These are phyloP conservation scores for Ctenochaetus hawaiiensis DNA, from an alignment of 2,797 vertebrate genomes.

Conservation along the genomic window DNA sequence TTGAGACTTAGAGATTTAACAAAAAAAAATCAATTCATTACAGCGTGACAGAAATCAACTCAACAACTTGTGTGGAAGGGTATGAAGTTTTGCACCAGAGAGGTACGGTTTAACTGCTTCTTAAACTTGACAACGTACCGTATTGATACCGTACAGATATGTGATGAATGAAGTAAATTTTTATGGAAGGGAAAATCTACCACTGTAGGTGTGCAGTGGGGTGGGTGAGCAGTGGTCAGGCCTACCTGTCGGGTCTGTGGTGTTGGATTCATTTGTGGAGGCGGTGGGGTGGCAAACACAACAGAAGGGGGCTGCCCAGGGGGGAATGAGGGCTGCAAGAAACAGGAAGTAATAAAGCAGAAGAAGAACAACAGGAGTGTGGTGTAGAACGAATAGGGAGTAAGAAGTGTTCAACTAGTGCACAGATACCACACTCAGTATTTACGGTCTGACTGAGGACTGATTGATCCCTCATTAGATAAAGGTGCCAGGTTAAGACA, in stretches of 20 bases:
- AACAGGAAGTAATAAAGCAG: constrained; percentile 46
- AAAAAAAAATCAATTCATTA: background rate
- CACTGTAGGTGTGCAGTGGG: background rate
- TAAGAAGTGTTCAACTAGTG: constrained; percentile 4
- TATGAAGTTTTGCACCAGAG: background rate
- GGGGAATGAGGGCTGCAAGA: constrained; percentile 90
- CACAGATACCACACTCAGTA: background rate
- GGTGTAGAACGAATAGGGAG: constrained; percentile 1
- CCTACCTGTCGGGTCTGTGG: constrained; percentile 95
- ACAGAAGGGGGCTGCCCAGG: constrained; percentile 92
- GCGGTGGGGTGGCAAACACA: constrained; percentile 92
- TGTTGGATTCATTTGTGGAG: constrained; percentile 97
- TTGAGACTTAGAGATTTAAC: background rate
- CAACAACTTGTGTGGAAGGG: background rate
- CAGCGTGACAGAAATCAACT: too few species aligned
- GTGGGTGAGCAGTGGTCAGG: constrained; percentile 12
- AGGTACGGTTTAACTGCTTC: background rate
- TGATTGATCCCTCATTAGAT: too few species aligned
- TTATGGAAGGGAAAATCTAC: background rate
- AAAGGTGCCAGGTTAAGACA: too few species aligned
- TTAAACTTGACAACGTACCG: background rate
- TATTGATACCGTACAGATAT: background rate
- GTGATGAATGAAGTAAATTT: background rate
- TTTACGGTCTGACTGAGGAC: background rate
- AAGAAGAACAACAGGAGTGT: constrained; percentile 8